These are phyloP conservation scores for Calyptomena viridis DNA, from an alignment of 2,113 vertebrate species.

Conservation along the genomic window DNA sequence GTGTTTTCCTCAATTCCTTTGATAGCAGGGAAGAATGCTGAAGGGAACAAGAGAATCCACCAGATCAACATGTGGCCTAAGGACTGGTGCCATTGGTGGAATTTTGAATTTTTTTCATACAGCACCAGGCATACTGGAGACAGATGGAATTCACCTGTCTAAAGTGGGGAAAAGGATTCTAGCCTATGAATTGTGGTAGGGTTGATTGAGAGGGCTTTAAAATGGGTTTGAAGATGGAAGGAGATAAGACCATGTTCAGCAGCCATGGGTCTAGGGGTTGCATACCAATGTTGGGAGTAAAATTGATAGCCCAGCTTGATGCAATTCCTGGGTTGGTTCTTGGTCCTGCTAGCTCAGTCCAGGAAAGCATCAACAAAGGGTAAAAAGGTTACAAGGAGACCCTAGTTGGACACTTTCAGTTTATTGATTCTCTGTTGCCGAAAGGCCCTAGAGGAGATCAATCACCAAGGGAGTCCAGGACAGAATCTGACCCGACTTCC, in stretches of 20 bases:
- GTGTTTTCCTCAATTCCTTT: background rate
- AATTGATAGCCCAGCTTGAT: background rate
- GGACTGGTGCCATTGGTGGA: background rate
- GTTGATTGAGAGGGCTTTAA: background rate
- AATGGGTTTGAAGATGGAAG: background rate
- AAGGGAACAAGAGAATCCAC: background rate
- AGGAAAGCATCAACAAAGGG: no score
- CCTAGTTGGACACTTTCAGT: no score
- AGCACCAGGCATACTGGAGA: background rate
- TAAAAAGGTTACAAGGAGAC: no score
- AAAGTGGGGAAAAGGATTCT: background rate
- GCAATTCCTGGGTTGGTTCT: no score
- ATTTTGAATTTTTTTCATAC: background rate
- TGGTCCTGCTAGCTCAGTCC: no score
- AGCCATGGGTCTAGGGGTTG: background rate
- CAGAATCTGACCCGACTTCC: no score
- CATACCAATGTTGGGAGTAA: background rate
- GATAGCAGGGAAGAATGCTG: background rate
- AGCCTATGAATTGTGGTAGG: no score
- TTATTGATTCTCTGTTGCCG: no score
- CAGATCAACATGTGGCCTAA: no score
- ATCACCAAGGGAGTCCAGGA: no score
- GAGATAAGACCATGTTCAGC: background rate
- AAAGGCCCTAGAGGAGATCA: no score
- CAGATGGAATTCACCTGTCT: background rate